phyloP scores from a whole-genome alignment of 1,140 invertebrate genomes.

The Paraescarpia echinospica region DNA sequence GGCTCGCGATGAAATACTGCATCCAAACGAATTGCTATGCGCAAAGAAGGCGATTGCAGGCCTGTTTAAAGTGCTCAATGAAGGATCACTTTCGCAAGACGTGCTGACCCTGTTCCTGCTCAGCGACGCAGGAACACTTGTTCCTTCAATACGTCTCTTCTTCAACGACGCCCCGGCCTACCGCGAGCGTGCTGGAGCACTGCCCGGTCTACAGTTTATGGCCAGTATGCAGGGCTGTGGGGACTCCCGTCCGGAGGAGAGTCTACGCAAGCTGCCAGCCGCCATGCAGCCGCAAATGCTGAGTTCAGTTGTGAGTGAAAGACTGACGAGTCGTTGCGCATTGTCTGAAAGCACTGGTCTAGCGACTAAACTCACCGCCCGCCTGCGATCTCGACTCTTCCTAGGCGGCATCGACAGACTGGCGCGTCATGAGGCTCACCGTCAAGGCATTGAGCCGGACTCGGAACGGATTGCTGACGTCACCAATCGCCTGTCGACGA shows the following conservation, averaged over 20 bases:
- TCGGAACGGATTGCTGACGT: background rate
- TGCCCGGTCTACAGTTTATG: slow-evolving; percentile 26
- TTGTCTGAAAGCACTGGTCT: slow-evolving; percentile 26
- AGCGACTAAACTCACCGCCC: slow-evolving; percentile 30
- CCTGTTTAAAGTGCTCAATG: slow-evolving; percentile 24
- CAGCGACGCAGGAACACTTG: slow-evolving; percentile 22
- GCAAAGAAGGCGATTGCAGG: slow-evolving; percentile 34
- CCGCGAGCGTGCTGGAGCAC: slow-evolving; percentile 22
- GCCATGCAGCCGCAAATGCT: background rate
- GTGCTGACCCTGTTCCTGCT: background rate
- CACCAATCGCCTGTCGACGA: background rate
- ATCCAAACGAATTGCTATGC: slow-evolving; percentile 35
- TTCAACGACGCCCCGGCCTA: slow-evolving; percentile 33
- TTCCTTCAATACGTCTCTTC: slow-evolving; percentile 16
- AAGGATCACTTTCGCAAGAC: background rate
- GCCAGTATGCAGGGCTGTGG: slow-evolving; percentile 30
- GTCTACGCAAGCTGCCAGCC: background rate
- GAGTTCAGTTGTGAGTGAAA: background rate
- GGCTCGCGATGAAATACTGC: slow-evolving; percentile 30
- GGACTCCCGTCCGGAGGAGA: background rate
- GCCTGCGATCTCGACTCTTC: slow-evolving; percentile 34
- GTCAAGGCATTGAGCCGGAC: background rate
- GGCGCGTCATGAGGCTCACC: background rate
- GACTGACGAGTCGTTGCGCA: slow-evolving; percentile 6
- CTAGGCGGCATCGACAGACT: slow-evolving; percentile 30